These are phyloP conservation scores for Pelobates cultripes DNA, from an alignment of 2,797 vertebrate genomes.

Conservation along the genomic window DNA sequence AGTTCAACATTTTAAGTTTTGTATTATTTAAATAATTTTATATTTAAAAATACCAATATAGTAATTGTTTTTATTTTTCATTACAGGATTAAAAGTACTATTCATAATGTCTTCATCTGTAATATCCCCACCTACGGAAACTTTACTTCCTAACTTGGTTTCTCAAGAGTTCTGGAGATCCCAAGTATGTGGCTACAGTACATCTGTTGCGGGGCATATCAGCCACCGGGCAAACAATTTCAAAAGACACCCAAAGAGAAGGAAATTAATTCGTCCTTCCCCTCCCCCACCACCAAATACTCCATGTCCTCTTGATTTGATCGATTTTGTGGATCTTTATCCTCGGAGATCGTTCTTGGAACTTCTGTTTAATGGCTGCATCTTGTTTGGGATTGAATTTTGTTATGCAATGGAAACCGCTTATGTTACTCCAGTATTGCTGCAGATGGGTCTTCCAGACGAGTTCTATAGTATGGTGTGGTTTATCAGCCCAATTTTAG, in stretches of 20 bases:
- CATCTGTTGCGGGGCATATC: slow-evolving; percentile 84
- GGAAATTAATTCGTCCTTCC: slow-evolving; percentile 87
- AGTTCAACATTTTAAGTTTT: no score
- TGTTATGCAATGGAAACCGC: slow-evolving; percentile 99
- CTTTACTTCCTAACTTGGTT: slow-evolving; percentile 58
- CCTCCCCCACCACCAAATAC: slow-evolving; percentile 94
- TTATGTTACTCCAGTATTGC: slow-evolving; percentile 92
- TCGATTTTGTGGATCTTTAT: slow-evolving; percentile 88
- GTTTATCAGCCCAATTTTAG: slow-evolving; percentile 97
- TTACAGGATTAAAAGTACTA: slow-evolving; percentile 56
- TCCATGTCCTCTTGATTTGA: slow-evolving; percentile 87
- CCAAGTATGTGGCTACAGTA: slow-evolving; percentile 77
- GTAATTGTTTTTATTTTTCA: slow-evolving; percentile 23
- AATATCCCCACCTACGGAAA: slow-evolving; percentile 62
- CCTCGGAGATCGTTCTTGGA: slow-evolving; percentile 88
- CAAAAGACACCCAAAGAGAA: slow-evolving; percentile 92
- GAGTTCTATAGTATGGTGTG: slow-evolving; percentile 96
- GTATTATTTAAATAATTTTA: no score
- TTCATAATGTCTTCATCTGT: slow-evolving; percentile 65
- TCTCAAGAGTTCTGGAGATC: slow-evolving; percentile 72
- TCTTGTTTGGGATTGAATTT: slow-evolving; percentile 96
- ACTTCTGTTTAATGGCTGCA: slow-evolving; percentile 90
- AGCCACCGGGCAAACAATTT: slow-evolving; percentile 98
- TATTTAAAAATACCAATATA: no score
- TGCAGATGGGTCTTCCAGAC: slow-evolving; percentile 96